Base-by-base conservation (phyloP, 2,888 invertebrate species). In the Enchytraeus crypticus region DNA sequence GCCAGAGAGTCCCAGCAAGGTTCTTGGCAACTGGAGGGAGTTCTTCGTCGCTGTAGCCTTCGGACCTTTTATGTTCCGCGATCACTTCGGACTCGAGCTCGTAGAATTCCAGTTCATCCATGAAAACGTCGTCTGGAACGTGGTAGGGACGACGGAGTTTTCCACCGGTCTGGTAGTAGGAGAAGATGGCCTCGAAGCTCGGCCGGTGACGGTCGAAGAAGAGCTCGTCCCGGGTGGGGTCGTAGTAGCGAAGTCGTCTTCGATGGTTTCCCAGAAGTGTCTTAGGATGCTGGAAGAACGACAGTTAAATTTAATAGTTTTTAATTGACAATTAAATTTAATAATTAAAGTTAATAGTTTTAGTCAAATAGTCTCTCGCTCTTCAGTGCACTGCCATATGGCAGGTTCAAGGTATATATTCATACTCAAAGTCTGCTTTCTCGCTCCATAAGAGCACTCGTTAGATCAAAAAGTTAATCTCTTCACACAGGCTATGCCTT, bases 161-260 rank as follows among this genome's bases (percentile, higher is more conserved):
- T 3, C 78, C 79, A 47, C 77, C 78, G 64, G 77, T 76, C 66
- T 77, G 73, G 64, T 76, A 78, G 65, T 77, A 78, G 60, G 76
- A 71, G 63, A 79, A 78, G 53, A 79, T 74, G 23, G 78, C 76
- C 67, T 79, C 79, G 66, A 79, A 79, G 4, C 76, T 75, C 18
- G 78, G 78, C 65, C 79, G 66, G 64, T 79, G 78, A 34, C 79
- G 66, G 63, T 79, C 78, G 60, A 79, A 75, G 66, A 79, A 79
- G 61, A 74, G 77, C 63, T 79, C 79, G 57, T 77, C 71, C 53
- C 73, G 66, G 56, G 68, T 68, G 53, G 71, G 69, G 64, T 79
- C 78, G 63, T 73, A 79, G 69, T 71, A 77, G 65, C 72, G 68
- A 43, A 71, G 69, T n/a, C 78, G 65, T 65, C 77, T 77, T 32